Base-by-base conservation (phyloP, 2,113 vertebrate species). In the Candoia aspera region DNA sequence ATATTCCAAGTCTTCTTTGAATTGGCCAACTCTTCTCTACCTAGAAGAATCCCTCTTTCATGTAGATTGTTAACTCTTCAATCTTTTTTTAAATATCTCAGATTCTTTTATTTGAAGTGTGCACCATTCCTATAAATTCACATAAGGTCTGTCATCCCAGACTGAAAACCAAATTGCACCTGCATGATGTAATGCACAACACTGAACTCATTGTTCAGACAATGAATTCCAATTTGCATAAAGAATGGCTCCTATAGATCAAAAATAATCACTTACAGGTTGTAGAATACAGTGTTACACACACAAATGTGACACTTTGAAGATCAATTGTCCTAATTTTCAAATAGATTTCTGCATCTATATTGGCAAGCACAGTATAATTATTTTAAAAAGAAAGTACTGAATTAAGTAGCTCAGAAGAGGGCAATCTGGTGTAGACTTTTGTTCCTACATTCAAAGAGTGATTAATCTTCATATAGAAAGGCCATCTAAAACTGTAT, bases 381-480 rank as follows among this genome's bases (percentile, higher is more conserved):
- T 29, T 84, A 26, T 91, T 87, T 29, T 42, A 29, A 91, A 37
- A 54, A 13, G 46, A n/a, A 33, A 83, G 33, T 8, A 33, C 17
- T 13, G 4, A 13, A n/a, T 42, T 54, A 55, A 42, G 46, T 26
- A 89, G 87, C 21, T 84, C 23, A 54, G 54, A 92, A 55, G 8
- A 85, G 19, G 42, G 10, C 8, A 37, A 1, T 37, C 68, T 37
- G 2, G 19, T 12, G n/a, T 15, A 85, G 46, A 85, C 13, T 55
- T 92, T 89, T 59, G 57, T 58, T 64, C n/a, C 46, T 55, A 53
- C 15, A 19, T 54, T 59, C 60, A 53, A 60, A 33, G 46, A 85
- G 58, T 64, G 87, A 92, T 85, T 89, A 89, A 85, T 92, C 73
- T 89, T 62, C 46, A 53, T 62, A 10, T 29, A 84, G 57, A 60